Evolutionary conservation across 2,113 vertebrate genomes (phyloP).

Genomic region (Lathamus discolor): DNA sequence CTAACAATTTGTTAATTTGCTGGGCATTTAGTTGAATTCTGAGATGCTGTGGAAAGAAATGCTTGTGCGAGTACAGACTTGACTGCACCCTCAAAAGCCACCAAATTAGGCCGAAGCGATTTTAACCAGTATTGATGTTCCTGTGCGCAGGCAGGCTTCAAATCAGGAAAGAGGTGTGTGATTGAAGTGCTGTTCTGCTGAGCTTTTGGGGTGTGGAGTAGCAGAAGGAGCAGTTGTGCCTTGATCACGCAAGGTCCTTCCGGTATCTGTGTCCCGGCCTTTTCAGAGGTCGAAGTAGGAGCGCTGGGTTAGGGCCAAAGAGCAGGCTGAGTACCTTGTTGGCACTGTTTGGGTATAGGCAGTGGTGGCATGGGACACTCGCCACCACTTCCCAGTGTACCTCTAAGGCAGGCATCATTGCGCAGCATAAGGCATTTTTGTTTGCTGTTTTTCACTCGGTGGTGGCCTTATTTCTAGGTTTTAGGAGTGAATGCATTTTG

Average conservation of each 20-base stretch:
- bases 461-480: not conserved
- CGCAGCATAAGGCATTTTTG: not conserved
- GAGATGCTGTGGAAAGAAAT: not conserved
- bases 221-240: not conserved
- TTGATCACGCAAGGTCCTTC: rapidly evolving
- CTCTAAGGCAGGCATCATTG: not conserved
- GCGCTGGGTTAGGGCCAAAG: not conserved
- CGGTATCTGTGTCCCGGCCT: not conserved
- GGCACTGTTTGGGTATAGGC: no score
- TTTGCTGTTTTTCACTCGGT: not conserved
- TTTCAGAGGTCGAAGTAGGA: not conserved
- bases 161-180: rapidly evolving
- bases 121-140: not conserved
- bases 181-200: not conserved
- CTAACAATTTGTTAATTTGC: not conserved
- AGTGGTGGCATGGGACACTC: not conserved
- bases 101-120: not conserved
- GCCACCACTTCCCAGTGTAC: not conserved
- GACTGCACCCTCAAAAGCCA: not conserved
- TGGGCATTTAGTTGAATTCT: not conserved
- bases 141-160: not conserved
- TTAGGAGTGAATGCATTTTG: rapidly evolving
- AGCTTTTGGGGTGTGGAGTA: not conserved
- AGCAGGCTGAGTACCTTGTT: not conserved
- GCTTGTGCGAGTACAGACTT: not conserved